A percentile compares a stretch with the other conserved stretches of the same genome.
phyloP scores from a whole-genome alignment of 2,113 vertebrate species.

The Leptocoma aspasia region DNA sequence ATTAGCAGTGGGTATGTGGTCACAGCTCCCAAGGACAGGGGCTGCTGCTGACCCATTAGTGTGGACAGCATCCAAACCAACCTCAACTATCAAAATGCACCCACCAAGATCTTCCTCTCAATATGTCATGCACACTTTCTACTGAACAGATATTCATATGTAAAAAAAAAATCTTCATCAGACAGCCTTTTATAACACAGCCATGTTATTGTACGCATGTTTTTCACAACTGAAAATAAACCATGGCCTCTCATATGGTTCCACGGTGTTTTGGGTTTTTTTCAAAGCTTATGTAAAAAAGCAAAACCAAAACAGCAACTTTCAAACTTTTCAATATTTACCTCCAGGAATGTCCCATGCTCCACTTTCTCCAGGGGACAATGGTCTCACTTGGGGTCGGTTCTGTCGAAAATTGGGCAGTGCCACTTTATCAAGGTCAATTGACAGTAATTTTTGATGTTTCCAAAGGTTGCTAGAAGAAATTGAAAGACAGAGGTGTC shows the following conservation, averaged over 20 bases:
- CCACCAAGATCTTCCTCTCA: not conserved
- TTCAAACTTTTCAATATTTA: slow-evolving; percentile 44
- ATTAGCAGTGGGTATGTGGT: not conserved
- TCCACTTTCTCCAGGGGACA: slow-evolving; percentile 95
- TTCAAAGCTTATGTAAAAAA: not conserved
- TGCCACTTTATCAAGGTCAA: slow-evolving; percentile 94
- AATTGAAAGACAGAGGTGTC: slow-evolving; percentile 24
- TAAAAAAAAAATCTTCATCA: not conserved
- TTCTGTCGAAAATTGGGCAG: slow-evolving; percentile 88
- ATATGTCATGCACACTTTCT: not conserved
- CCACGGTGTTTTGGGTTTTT: rapidly evolving
- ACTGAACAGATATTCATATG: not conserved
- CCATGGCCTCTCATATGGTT: not conserved
- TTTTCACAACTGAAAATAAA: not conserved
- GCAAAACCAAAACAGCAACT: not conserved
- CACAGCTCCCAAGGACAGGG: not conserved
- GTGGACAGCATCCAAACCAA: not conserved
- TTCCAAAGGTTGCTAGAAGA: slow-evolving; percentile 94
- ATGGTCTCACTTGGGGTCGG: slow-evolving; percentile 93
- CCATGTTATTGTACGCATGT: not conserved
- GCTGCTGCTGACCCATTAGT: not conserved
- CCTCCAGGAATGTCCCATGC: slow-evolving; percentile 99
- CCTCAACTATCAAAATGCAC: not conserved
- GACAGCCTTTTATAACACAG: not conserved
- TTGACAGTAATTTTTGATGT: slow-evolving; percentile 94